A percentile compares a stretch with the other conserved stretches of the same genome.
Conservation (phyloP, 1,140 invertebrate species). For the Chlorops oryzae region DNA sequence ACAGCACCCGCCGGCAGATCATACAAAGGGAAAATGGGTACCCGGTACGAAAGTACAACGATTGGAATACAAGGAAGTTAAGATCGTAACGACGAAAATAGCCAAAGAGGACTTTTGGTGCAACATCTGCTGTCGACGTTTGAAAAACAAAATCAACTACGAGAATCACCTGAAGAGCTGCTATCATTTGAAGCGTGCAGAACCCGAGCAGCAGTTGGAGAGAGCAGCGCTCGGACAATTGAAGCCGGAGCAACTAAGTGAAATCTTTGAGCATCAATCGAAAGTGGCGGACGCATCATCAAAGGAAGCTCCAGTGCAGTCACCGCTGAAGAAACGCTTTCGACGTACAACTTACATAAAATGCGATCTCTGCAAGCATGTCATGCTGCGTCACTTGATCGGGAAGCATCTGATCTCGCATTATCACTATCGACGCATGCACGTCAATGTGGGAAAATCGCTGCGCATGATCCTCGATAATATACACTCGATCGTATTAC, state of each 20-base stretch:
- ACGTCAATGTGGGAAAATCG: conserved; percentile 36
- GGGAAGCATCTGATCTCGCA: conserved; percentile 79
- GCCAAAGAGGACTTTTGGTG: conserved; percentile 66
- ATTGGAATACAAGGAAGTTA: conserved; percentile 50
- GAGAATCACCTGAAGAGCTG: conserved; percentile 68
- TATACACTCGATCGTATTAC: conserved; percentile 66
- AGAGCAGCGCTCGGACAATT: conserved; percentile 43
- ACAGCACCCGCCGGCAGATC: conserved; percentile 56
- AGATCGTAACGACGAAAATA: conserved; percentile 1
- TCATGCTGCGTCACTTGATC: conserved; percentile 61
- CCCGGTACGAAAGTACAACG: conserved; percentile 54
- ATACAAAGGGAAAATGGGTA: conserved; percentile 73
- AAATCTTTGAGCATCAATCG: conserved; percentile 2
- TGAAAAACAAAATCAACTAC: conserved; percentile 66
- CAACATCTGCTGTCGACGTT: conserved; percentile 65
- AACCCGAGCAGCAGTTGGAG: conserved; percentile 60
- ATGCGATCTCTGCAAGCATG: conserved; percentile 64
- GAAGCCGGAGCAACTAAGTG: conserved; percentile 1
- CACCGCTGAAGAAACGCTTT: conserved; percentile 45
- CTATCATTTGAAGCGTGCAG: conserved; percentile 63
- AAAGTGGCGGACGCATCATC: background rate
- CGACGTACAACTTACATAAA: conserved; percentile 55
- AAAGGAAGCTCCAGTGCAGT: background rate
- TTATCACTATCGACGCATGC: conserved; percentile 69
- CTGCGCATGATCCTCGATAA: conserved; percentile 63